A percentile compares a stretch with the other conserved stretches of the same genome.
Conservation (phyloP, 2,888 invertebrate species). For the Spodoptera littoralis region DNA sequence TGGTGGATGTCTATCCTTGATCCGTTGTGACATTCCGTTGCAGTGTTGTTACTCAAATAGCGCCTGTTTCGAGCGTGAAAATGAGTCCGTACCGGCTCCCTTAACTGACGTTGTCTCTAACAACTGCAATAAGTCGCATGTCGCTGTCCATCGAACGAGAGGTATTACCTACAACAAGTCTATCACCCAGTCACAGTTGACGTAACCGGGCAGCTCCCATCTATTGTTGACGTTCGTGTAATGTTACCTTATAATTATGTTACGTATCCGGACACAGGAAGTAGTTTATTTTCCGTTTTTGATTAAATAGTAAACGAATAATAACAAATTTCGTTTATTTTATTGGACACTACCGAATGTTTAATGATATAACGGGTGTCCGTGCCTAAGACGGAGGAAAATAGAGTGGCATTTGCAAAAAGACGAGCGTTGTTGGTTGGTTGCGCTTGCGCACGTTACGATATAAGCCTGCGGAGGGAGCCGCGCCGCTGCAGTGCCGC, state of each 20-base stretch:
- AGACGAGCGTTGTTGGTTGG: slow-evolving; percentile 53
- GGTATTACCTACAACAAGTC: slow-evolving; percentile 38
- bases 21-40: slow-evolving; percentile 56
- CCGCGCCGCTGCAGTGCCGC: slow-evolving; percentile 78
- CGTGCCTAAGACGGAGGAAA: slow-evolving; percentile 47
- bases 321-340: slow-evolving; percentile 48
- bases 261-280: slow-evolving; percentile 61
- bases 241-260: slow-evolving; percentile 52
- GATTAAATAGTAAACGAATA: slow-evolving; percentile 58
- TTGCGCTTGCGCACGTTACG: slow-evolving; percentile 62
- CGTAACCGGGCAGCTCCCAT: slow-evolving; percentile 55
- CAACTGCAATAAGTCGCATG: background rate
- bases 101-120: slow-evolving; percentile 11
- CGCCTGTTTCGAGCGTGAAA: slow-evolving; percentile 51
- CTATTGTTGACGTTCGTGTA: slow-evolving; percentile 54
- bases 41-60: slow-evolving; percentile 57
- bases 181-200: slow-evolving; percentile 59
- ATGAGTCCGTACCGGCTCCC: slow-evolving; percentile 36
- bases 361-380: slow-evolving; percentile 70
- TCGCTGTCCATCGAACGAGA: slow-evolving; percentile 13
- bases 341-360: slow-evolving; percentile 42
- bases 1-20: slow-evolving; percentile 45
- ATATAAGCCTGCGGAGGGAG: slow-evolving; percentile 76
- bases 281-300: slow-evolving; percentile 60
- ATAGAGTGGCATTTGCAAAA: slow-evolving; percentile 60